These are phyloP conservation scores for Cylindroiulus punctatus DNA, from an alignment of 2,888 invertebrate species.

Conservation along the genomic window DNA sequence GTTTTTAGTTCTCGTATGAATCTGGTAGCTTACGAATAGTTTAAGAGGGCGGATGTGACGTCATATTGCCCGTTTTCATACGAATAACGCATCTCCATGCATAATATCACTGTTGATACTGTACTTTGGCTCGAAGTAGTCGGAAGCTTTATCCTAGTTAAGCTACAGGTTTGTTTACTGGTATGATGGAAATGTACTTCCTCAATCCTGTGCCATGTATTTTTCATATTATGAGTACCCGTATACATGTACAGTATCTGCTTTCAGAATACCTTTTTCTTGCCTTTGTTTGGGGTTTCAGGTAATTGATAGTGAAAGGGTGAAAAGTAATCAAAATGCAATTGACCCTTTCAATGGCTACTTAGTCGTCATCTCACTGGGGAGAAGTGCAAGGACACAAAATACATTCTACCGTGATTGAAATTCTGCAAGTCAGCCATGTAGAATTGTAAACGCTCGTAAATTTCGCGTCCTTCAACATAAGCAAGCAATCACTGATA, in stretches of 20 bases:
- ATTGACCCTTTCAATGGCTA: not conserved
- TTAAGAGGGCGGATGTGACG: too few relatives aligned
- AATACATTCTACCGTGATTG: not conserved
- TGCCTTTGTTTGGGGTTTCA: not conserved
- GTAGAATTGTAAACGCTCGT: too few relatives aligned
- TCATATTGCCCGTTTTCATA: too few relatives aligned
- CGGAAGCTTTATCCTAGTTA: not conserved
- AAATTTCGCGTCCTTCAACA: not conserved
- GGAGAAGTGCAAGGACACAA: not conserved
- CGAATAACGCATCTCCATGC: too few relatives aligned
- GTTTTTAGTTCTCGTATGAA: too few relatives aligned
- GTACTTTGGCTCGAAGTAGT: not conserved
- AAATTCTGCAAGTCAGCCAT: not conserved
- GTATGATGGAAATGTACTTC: not conserved
- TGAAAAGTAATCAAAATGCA: constrained; percentile 8
- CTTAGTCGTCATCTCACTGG: not conserved
- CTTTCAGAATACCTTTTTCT: not conserved
- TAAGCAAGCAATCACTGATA: constrained; percentile 10
- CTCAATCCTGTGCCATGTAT: not conserved
- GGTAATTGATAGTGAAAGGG: not conserved
- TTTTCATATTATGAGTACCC: not conserved
- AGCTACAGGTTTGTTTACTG: not conserved
- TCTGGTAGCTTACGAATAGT: too few relatives aligned
- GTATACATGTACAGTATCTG: too few relatives aligned
- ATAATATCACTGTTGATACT: too few relatives aligned